Percentiles rank a stretch among this genome's conserved stretches.
These are phyloP conservation scores for Helicoverpa zea DNA, from an alignment of 1,140 invertebrate genomes.

Conservation along the genomic window DNA sequence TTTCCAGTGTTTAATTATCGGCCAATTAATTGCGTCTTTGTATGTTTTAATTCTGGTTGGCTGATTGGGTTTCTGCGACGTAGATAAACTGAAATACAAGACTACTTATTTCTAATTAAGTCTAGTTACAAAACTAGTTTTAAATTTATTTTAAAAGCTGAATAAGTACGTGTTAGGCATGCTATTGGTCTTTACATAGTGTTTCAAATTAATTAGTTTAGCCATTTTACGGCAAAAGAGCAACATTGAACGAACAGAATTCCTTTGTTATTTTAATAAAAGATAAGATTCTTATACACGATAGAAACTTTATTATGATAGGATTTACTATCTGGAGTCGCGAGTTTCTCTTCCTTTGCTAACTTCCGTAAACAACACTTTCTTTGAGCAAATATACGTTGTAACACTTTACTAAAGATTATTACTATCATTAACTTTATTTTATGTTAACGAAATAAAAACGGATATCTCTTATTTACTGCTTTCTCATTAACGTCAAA, in stretches of 20 bases:
- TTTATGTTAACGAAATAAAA: background rate
- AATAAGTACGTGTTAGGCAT: background rate
- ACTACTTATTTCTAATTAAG: background rate
- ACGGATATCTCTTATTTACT: background rate
- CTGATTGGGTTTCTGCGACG: slow-evolving; percentile 25
- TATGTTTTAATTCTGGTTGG: slow-evolving; percentile 6
- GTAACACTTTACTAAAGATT: background rate
- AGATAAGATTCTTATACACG: background rate
- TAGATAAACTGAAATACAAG: background rate
- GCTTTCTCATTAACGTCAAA: slow-evolving; percentile 22
- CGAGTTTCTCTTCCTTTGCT: slow-evolving; percentile 30
- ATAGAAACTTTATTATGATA: slow-evolving; percentile 2
- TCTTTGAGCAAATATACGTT: slow-evolving; percentile 3
- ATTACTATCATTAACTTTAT: slow-evolving; percentile 1
- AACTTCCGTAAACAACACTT: slow-evolving; percentile 30
- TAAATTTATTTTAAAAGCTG: background rate
- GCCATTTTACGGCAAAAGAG: no score
- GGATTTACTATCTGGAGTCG: background rate
- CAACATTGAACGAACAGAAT: background rate
- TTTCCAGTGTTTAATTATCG: slow-evolving; percentile 30
- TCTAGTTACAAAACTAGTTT: background rate
- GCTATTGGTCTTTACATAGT: background rate
- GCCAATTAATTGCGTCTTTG: slow-evolving; percentile 22
- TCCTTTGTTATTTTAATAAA: background rate
- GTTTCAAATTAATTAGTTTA: no score